These are phyloP conservation scores for Bombus polaris DNA, from an alignment of 1,140 invertebrate genomes.

Conservation along the genomic window DNA sequence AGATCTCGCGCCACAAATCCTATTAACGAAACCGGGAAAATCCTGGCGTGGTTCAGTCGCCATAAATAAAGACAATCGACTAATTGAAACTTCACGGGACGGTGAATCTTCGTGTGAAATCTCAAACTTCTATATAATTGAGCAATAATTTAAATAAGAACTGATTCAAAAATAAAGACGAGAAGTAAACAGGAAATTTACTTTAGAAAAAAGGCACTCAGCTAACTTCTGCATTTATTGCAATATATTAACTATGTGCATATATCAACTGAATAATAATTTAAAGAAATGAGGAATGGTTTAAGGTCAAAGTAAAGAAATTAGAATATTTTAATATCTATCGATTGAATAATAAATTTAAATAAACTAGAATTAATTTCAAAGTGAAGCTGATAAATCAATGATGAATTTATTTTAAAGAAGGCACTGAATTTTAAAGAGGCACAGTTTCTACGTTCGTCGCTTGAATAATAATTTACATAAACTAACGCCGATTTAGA, in stretches of 20 bases:
- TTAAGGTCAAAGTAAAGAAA: no score
- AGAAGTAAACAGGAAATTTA: background rate
- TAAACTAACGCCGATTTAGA: background rate
- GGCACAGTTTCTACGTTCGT: background rate
- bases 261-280: background rate
- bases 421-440: background rate
- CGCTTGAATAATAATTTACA: background rate
- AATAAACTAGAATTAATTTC: no score
- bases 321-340: background rate
- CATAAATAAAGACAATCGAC: slow-evolving; percentile 16
- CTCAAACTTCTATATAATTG: background rate
- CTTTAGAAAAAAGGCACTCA: background rate
- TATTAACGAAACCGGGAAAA: background rate
- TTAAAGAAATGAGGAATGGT: background rate
- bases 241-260: no score
- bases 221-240: background rate
- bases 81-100: slow-evolving; percentile 11
- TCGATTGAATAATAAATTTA: background rate
- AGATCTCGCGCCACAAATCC: background rate
- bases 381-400: background rate
- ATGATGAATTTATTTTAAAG: background rate
- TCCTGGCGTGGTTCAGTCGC: background rate
- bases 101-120: background rate
- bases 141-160: background rate
- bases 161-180: background rate